Evolutionary conservation across 2,888 invertebrate species (phyloP).

Genomic region (Mechanitis messenoides): DNA sequence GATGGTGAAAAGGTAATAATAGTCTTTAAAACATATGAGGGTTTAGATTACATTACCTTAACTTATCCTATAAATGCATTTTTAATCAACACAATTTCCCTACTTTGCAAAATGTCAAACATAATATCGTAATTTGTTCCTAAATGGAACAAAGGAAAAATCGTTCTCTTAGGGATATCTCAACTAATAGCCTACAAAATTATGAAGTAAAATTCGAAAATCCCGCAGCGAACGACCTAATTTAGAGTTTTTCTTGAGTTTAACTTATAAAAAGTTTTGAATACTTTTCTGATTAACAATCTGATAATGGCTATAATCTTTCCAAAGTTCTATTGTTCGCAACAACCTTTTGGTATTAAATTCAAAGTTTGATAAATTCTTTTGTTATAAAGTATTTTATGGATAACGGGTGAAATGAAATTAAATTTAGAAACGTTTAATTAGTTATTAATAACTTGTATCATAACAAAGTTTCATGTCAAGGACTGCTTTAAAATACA

Average conservation of each 20-base stretch:
- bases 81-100: too few species aligned
- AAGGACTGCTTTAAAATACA: background rate
- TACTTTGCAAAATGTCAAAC: background rate
- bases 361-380: constrained; percentile 13
- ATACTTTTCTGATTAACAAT: constrained; percentile 34
- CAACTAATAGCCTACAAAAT: constrained; percentile 25
- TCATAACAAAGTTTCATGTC: background rate
- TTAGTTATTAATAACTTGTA: background rate
- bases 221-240: constrained; percentile 24
- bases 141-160: constrained; percentile 14
- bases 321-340: constrained; percentile 27
- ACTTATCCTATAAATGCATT: too few species aligned
- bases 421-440: constrained; percentile 2
- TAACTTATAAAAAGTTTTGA: constrained; percentile 29
- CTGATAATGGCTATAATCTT: constrained; percentile 33
- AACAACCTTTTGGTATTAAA: constrained; percentile 24
- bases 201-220: constrained; percentile 24
- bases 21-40: background rate
- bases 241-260: constrained; percentile 26
- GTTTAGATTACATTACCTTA: too few species aligned
- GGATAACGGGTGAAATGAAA: background rate
- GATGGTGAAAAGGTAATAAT: constrained; percentile 83
- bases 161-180: constrained; percentile 18
- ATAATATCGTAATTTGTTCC: constrained; percentile 1
- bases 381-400: constrained; percentile 11